Conservation (phyloP, 2,797 vertebrate species). For the Buceros bicornis region DNA sequence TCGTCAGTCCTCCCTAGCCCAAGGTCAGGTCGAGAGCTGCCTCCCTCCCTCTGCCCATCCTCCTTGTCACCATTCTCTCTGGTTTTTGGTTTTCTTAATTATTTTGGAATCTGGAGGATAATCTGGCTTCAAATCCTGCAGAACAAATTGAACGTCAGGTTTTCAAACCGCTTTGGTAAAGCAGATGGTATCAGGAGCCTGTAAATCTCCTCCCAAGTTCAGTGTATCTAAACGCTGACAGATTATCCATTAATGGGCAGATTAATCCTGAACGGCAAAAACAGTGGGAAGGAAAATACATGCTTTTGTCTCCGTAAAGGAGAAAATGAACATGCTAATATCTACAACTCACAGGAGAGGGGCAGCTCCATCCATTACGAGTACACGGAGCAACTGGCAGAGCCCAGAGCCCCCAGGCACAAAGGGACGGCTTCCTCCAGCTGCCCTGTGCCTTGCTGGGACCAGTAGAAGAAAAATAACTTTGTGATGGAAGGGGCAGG, state of each 20-base stretch:
- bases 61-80: conserved; percentile 7
- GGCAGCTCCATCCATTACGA: neutral
- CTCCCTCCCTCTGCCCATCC: neutral
- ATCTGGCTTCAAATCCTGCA: conserved; percentile 81
- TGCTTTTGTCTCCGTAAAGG: conserved; percentile 63
- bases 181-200: conserved; percentile 82
- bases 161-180: conserved; percentile 84
- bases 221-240: conserved; percentile 83
- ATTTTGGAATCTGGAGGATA: conserved; percentile 87
- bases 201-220: conserved; percentile 84
- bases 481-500: neutral
- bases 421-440: rapidly evolving
- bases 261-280: conserved; percentile 83
- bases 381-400: neutral
- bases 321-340: conserved; percentile 39
- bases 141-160: conserved; percentile 87
- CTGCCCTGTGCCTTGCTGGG: neutral
- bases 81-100: conserved; percentile 81
- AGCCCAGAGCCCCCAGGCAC: neutral
- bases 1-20: neutral
- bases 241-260: conserved; percentile 86
- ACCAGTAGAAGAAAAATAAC: neutral
- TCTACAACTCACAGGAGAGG: conserved; percentile 38
- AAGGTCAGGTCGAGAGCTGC: neutral
- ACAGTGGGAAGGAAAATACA: conserved; percentile 67